Evolutionary conservation across 2,113 vertebrate species (phyloP), one percentile per base, ranked within the genome.

Genomic region (Erpornis zantholeuca): DNA sequence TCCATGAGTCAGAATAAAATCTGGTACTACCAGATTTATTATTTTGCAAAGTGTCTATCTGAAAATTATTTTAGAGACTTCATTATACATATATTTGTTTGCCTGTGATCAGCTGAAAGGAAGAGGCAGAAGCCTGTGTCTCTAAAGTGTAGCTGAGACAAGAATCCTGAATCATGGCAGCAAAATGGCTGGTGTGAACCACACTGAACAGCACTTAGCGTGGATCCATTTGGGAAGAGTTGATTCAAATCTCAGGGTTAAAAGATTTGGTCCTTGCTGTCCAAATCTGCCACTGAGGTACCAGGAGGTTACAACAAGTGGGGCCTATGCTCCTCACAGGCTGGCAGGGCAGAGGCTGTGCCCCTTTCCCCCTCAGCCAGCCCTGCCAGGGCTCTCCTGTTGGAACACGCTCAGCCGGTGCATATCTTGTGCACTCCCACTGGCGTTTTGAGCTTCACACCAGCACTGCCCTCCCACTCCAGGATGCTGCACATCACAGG

Each of bases 71-170:
- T 82, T 59, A 49, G 71, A 90, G 83, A 38, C 33, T 77, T 96
- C 76, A 96, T 96, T 97, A 96, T 77, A 73, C 27, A 4, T 63
- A 90, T 17, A 96, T 95, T 97, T 96, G 93, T 95, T 96, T 96
- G 85, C 94, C 90, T 96, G 86, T 95, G 91, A 96, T 92, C 83
- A 86, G 65, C 35, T 82, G 86, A 93, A 95, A 3, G 78, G 75
- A 88, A 92, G 85, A 90, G 52, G 75, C 66, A 92, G 71, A 72
- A 92, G 50, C 61, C 81, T 77, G 66, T 33, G 59, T 88, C 84
- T 95, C 52, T 12, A 52, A 72, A 71, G 52, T 1, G 24, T 12
- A 72, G 59, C 75, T 44, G 35, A 90, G 82, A 61, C 85, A 72
- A 56, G 54, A 70, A 45, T 66, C 38, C 72, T 35, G 25, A 64